Evolutionary conservation across 2,113 vertebrate genomes (phyloP), one percentile per base, ranked within the genome.

Genomic region (Pituophis catenifer): DNA sequence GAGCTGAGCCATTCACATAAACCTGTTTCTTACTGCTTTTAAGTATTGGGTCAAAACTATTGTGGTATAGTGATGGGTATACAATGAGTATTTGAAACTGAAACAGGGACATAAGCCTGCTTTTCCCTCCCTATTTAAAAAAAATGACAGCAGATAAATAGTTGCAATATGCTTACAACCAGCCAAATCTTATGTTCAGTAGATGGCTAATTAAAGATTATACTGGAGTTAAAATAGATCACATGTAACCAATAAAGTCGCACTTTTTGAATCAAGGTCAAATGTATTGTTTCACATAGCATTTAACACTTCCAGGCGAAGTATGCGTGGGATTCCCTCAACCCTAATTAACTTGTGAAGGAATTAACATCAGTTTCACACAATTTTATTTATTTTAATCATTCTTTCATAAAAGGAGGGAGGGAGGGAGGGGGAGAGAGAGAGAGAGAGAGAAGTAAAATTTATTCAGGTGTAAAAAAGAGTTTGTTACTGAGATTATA

Each of bases 401-500:
- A 24, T 33, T 44, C 38, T 75, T 92, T 87, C 90, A n/a, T 53
- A 38, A 91, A 91, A 88, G 65, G 58, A 54, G 11, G 8, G 50
- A 52, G 50, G 8, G 50, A 52, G 50, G 1, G 53, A 54, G 53
- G 11, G 10, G 12, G 11, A 3, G 38, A 38, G 38, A 38, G 38
- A 53, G 9, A 6, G 53, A 85, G 15, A 89, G 33, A n/a, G 15
- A 89, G 44, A 58, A 54, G 70, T 57, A 10, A 86, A 86, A 17
- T 81, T 94, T 33, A 65, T 62, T 94, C 38, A n/a, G 23, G 57
- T 17, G 52, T 52, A 48, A 44, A 88, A 89, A 65, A 52, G 26
- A 17, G 5, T 91, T 94, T 91, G 90, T 89, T 65, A 44, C 70
- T 59, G 53, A 33, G 48, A 1, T 91, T 93, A 55, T 93, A 94